phyloP scores from a whole-genome alignment of 53 echinoderm and acorn worm genomes.

The Actinopyga echinites region DNA sequence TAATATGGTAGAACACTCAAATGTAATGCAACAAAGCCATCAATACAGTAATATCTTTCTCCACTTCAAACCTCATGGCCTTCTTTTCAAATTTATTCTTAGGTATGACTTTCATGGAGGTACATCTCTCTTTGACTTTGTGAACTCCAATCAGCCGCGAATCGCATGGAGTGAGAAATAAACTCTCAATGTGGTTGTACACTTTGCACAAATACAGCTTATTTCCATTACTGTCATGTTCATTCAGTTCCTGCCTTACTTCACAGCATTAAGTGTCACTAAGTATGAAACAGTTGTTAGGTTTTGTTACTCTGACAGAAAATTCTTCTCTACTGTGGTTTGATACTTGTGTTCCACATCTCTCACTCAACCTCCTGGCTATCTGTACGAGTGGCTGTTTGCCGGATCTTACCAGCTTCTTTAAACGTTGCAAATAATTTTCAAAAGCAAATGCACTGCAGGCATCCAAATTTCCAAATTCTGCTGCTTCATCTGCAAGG shows the following conservation, averaged over 20 bases:
- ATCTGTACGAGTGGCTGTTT: conserved; percentile 45
- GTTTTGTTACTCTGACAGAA: conserved; percentile 47
- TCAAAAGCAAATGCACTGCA: conserved; percentile 79
- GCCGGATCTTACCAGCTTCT: conserved; percentile 66
- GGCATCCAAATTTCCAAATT: conserved; percentile 50
- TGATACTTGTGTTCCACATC: neutral
- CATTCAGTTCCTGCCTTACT: conserved; percentile 58
- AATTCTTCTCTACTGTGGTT: neutral
- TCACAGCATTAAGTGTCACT: conserved; percentile 66
- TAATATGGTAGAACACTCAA: no score
- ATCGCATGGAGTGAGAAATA: conserved; percentile 63
- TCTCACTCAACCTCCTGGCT: conserved; percentile 37
- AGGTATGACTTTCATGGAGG: conserved; percentile 57
- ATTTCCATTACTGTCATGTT: conserved; percentile 53
- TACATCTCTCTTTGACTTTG: conserved; percentile 55
- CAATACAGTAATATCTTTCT: conserved; percentile 56
- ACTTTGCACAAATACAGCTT: conserved; percentile 62
- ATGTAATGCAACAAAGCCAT: conserved; percentile 60
- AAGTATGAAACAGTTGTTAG: conserved; percentile 64
- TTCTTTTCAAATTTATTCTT: conserved; percentile 43
- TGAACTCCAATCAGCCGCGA: conserved; percentile 69
- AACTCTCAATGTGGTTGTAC: conserved; percentile 60
- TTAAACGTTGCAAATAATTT: conserved; percentile 62
- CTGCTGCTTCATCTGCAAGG: conserved; percentile 65
- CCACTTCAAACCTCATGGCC: conserved; percentile 54